Evolutionary conservation across 2,797 vertebrate genomes (phyloP).

Genomic region (Gallirallus australis): DNA sequence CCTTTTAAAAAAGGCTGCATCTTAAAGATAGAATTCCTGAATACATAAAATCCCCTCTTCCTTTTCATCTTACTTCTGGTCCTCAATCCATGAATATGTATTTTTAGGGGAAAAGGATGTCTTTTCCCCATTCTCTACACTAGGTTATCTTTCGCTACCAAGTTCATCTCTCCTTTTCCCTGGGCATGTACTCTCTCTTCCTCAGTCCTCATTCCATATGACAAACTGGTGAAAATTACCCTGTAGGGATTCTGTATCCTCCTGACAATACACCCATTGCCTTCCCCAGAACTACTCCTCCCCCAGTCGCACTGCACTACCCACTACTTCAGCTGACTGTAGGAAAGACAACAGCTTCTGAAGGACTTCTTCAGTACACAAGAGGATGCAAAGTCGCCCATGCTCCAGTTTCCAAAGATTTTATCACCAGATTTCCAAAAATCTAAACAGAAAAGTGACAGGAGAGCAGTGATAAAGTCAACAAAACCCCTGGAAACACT

Average conservation of each 20-base stretch:
- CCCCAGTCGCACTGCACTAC: not conserved
- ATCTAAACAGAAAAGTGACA: not conserved
- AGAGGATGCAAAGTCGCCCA: not conserved
- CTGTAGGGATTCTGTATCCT: not conserved
- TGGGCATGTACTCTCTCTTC: not conserved
- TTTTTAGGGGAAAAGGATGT: not conserved
- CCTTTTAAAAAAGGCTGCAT: not conserved
- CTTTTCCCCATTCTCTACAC: not conserved
- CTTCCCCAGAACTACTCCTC: not conserved
- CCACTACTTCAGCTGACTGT: not conserved
- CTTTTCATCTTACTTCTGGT: not conserved
- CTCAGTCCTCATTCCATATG: not conserved
- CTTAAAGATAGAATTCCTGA: not conserved
- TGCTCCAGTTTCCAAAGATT: not conserved
- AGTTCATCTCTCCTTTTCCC: not conserved
- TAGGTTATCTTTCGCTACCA: not conserved
- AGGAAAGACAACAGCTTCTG: not conserved
- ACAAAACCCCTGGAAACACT: not conserved
- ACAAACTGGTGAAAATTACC: not conserved
- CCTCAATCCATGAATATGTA: not conserved
- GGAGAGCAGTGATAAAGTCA: not conserved
- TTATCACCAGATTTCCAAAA: not conserved
- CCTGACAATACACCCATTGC: not conserved
- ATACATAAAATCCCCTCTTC: not conserved
- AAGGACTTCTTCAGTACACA: rapidly evolving